These are phyloP conservation scores for Muscicapa comitata DNA, from an alignment of 2,797 vertebrate species.

Conservation along the genomic window DNA sequence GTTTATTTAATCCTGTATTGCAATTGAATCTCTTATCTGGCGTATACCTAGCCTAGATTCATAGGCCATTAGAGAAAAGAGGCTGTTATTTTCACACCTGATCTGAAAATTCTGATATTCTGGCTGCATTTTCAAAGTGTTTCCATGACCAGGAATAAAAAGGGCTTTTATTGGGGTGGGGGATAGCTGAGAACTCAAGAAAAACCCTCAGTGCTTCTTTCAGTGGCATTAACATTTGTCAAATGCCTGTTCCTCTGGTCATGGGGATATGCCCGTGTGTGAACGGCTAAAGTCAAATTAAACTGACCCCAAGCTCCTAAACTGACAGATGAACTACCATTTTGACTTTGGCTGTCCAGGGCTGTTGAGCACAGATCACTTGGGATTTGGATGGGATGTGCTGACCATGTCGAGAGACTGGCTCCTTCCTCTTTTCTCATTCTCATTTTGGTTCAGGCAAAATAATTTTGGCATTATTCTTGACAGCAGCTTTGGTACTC, in stretches of 20 bases:
- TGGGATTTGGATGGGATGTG: not conserved
- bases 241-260: not conserved
- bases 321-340: accelerated
- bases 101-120: not conserved
- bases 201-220: not conserved
- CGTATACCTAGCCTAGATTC: not conserved
- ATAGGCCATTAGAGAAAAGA: not conserved
- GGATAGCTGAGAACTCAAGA: not conserved
- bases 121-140: not conserved
- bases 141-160: not conserved
- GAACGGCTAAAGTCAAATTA: not conserved
- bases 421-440: not conserved
- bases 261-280: not conserved
- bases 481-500: not conserved
- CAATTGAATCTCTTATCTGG: not conserved
- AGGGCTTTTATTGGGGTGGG: accelerated
- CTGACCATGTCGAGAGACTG: not conserved
- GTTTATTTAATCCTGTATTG: not conserved
- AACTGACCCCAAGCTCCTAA: not conserved
- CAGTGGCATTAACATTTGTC: not conserved
- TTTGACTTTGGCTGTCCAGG: accelerated
- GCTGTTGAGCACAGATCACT: not conserved
- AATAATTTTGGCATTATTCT: not conserved
- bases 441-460: not conserved
- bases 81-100: not conserved